A percentile compares a stretch with the other conserved stretches of the same genome.
Evolutionary conservation across 2,888 invertebrate genomes (phyloP).

Genomic region (Clusia tigrina): DNA sequence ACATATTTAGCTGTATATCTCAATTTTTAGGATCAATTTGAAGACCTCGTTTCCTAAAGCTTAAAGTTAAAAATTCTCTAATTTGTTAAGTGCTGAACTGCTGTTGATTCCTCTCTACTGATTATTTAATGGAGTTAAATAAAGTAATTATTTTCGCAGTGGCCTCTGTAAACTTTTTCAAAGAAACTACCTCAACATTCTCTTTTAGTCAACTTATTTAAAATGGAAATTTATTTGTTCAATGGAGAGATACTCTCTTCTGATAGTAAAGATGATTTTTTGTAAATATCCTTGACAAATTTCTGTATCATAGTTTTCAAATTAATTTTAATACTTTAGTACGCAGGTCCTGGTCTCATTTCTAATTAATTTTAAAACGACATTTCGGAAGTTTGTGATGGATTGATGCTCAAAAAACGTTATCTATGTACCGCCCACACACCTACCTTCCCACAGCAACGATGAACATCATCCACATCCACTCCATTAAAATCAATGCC

Average conservation of each 20-base stretch:
- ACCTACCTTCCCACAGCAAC: neutral
- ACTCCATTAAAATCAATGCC: neutral
- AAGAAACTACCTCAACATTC: neutral
- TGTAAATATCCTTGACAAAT: neutral
- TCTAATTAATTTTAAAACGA: conserved; percentile 28
- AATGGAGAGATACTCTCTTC: neutral
- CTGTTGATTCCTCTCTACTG: no score
- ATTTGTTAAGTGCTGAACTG: no score
- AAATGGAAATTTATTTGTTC: no score
- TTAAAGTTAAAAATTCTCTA: no score
- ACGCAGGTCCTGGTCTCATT: conserved; percentile 8
- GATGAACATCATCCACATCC: neutral
- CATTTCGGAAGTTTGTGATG: conserved; percentile 30
- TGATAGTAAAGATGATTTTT: no score
- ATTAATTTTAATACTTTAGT: conserved; percentile 5
- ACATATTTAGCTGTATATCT: no score
- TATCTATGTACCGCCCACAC: neutral
- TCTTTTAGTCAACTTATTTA: neutral
- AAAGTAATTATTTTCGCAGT: no score
- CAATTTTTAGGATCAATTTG: no score
- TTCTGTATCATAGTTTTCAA: neutral
- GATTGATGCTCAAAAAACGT: conserved; percentile 23
- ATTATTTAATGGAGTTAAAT: no score
- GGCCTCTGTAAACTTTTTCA: no score
- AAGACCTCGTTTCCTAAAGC: no score